Evolutionary conservation across 2,888 invertebrate genomes (phyloP), one percentile per base, ranked within the genome.

Genomic region (Julus scandinavius): DNA sequence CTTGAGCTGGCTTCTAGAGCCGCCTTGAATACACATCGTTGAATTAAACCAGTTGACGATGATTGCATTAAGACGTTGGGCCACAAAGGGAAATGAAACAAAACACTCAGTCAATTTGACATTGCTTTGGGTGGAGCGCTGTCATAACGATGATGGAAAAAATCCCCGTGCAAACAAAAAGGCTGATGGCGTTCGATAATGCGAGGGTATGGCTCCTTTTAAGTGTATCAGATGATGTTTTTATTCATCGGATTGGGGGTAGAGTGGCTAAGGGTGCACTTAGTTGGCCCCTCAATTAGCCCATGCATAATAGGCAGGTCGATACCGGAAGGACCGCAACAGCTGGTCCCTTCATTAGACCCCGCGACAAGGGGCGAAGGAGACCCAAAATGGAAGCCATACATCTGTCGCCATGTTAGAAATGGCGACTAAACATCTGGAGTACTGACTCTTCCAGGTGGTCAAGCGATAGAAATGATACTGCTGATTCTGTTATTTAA

Each of bases 21-120:
- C 63, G 63, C 63, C 63, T 20, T 63, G 63, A 63, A 63, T 63
- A 63, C 20, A 63, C 63, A 63, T 20, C 20, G 63, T 63, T 63
- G 63, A 63, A 63, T 63, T 63, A 63, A 63, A 63, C 20, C 63
- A 5, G 7, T 5, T 63, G 63, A 63, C 63, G 63, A 63, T 63
- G 63, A 63, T 63, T 63, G 63, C 63, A 63, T 63, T 63, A 63
- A 63, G 63, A 63, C n/a, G 20, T 63, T 63, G 63, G 63, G 63
- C 63, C 20, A 63, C 63, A 63, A 63, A 20, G 63, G 63, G 63
- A 63, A 20, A 63, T 20, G 63, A 63, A 63, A 63, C 63, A 20
- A 63, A 63, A 63, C 63, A 63, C 63, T 63, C 20, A 63, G 63
- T 63, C 63, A 20, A 63, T 63, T 63, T 63, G 20, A 20, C 63